Percentiles rank a stretch among this genome's conserved stretches.
Evolutionary conservation across 2,113 vertebrate genomes (phyloP).

Genomic region (Anolis sagrei): DNA sequence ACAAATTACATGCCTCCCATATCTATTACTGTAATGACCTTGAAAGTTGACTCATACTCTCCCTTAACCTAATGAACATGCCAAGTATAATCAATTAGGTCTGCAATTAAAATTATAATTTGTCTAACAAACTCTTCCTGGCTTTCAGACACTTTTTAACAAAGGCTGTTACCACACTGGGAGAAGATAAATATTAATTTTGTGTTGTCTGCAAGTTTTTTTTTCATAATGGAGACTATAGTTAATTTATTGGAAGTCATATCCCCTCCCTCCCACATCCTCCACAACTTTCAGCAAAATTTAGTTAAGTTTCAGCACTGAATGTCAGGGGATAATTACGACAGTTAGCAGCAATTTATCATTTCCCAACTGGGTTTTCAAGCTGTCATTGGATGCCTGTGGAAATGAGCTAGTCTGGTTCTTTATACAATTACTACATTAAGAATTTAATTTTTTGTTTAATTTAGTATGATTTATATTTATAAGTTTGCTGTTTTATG

Average conservation of each 20-base stretch:
- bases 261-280: slow-evolving; percentile 34
- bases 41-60: slow-evolving; percentile 76
- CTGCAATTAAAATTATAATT: slow-evolving; percentile 82
- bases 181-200: slow-evolving; percentile 65
- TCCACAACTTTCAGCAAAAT: slow-evolving; percentile 69
- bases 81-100: slow-evolving; percentile 79
- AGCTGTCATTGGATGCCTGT: slow-evolving; percentile 50
- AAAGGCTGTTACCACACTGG: slow-evolving; percentile 44
- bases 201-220: slow-evolving; percentile 42
- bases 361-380: slow-evolving; percentile 68
- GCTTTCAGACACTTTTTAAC: slow-evolving; percentile 57
- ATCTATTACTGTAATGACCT: slow-evolving; percentile 80
- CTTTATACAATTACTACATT: neutral
- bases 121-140: slow-evolving; percentile 69
- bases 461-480: neutral
- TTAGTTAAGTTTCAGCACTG: slow-evolving; percentile 66
- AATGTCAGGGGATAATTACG: slow-evolving; percentile 73
- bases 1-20: slow-evolving; percentile 72
- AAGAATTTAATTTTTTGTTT: neutral
- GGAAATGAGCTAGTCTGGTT: slow-evolving; percentile 55
- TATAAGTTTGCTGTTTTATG: slow-evolving; percentile 21
- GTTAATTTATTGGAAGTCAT: slow-evolving; percentile 68
- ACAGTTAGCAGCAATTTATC: slow-evolving; percentile 74
- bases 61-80: slow-evolving; percentile 77
- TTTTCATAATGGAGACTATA: slow-evolving; percentile 32